Conservation (phyloP, 2,113 vertebrate species). For the Channa maculata region DNA sequence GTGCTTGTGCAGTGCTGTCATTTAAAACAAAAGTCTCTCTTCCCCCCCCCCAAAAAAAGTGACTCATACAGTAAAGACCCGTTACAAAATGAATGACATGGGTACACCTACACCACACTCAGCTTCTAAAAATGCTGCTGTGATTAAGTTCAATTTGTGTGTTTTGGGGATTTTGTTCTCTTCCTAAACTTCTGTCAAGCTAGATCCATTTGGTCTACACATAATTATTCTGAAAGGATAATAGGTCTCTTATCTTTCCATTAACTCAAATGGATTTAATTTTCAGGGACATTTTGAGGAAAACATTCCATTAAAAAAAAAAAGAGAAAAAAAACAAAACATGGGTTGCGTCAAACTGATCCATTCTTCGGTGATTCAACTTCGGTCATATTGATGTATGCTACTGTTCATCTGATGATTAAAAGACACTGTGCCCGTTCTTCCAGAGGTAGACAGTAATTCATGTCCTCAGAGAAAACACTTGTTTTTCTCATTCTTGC, state of each 20-base stretch:
- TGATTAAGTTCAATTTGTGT: slow-evolving; percentile 9
- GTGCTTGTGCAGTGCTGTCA: neutral
- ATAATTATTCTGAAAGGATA: slow-evolving; percentile 43
- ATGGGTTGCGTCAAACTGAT: slow-evolving; percentile 34
- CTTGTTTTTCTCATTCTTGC: slow-evolving; percentile 23
- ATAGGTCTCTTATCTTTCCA: slow-evolving; percentile 29
- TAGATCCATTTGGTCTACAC: slow-evolving; percentile 10
- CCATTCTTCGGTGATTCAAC: slow-evolving; percentile 32
- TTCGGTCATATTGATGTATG: slow-evolving; percentile 36
- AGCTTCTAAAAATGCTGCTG: neutral
- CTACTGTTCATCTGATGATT: slow-evolving; percentile 54
- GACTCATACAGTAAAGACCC: neutral
- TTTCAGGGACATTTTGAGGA: slow-evolving; percentile 46
- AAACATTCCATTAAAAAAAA: slow-evolving; percentile 13
- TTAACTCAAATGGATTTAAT: slow-evolving; percentile 35
- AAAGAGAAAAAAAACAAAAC: neutral
- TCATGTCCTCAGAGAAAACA: slow-evolving; percentile 53
- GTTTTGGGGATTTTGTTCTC: neutral
- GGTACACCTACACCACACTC: neutral
- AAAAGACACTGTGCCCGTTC: slow-evolving; percentile 53
- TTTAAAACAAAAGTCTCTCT: slow-evolving; percentile 26
- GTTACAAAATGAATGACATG: slow-evolving; percentile 16
- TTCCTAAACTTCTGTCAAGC: slow-evolving; percentile 7
- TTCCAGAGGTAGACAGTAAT: slow-evolving; percentile 42
- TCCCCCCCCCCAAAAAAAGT: slow-evolving; percentile 23